A percentile compares a stretch with the other conserved stretches of the same genome.
phyloP scores from a whole-genome alignment of 2,113 vertebrate species.

The Pyrgilauda ruficollis region DNA sequence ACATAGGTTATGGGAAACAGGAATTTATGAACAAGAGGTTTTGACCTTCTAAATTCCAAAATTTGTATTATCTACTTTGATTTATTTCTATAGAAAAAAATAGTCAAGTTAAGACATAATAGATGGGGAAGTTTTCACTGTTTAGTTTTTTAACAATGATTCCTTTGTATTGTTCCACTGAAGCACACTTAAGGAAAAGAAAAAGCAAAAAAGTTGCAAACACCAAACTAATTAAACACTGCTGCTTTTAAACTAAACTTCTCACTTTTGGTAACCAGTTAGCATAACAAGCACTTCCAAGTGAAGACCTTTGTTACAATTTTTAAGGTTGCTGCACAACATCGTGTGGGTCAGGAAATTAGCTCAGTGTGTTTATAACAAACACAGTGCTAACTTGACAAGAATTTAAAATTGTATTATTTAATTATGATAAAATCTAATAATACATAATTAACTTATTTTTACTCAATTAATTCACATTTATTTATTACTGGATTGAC shows the following conservation, averaged over 20 bases:
- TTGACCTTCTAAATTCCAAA: background rate
- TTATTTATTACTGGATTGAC: background rate
- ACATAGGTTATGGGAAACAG: background rate
- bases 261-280: background rate
- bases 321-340: background rate
- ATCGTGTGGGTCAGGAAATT: background rate
- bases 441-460: background rate
- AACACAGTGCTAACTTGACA: constrained; percentile 16
- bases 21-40: background rate
- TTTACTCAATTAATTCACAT: background rate
- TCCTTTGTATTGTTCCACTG: background rate
- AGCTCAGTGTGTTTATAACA: constrained; percentile 21
- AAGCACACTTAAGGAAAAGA: background rate
- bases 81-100: background rate
- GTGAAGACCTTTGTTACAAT: background rate
- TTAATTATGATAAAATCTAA: background rate
- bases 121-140: background rate
- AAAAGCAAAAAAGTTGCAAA: background rate
- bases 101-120: background rate
- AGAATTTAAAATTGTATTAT: background rate
- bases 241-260: background rate
- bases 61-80: background rate
- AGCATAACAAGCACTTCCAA: background rate
- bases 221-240: background rate
- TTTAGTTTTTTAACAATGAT: background rate